These are phyloP conservation scores for Caenorhabditis macrosperma DNA, from an alignment of 2,888 invertebrate genomes.

Conservation along the genomic window DNA sequence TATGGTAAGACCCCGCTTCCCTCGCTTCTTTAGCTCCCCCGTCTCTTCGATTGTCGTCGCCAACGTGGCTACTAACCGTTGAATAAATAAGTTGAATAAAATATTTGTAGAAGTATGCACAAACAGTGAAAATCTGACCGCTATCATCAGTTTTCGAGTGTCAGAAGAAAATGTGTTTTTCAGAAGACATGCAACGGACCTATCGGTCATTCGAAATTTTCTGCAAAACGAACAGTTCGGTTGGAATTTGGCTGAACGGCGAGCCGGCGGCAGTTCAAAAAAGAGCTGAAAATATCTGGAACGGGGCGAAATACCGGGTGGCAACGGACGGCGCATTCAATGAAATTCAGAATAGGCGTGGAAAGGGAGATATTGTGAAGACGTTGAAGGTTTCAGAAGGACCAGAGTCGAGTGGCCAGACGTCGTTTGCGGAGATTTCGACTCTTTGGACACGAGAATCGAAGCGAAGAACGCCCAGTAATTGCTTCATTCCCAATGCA, in stretches of 20 bases:
- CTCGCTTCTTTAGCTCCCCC: background rate
- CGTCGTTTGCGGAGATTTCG: conserved; percentile 73
- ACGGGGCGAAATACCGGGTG: conserved; percentile 60
- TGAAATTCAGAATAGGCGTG: conserved; percentile 58
- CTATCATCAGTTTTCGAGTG: too few relatives aligned
- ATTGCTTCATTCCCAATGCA: background rate
- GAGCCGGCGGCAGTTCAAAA: conserved; percentile 34
- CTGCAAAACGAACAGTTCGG: conserved; percentile 5
- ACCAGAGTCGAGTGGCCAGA: conserved; percentile 57
- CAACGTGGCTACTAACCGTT: conserved; percentile 35
- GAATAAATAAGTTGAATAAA: conserved; percentile 47
- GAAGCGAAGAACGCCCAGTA: conserved; percentile 40
- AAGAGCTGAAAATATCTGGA: conserved; percentile 71
- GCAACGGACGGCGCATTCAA: conserved; percentile 77
- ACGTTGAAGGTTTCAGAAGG: background rate
- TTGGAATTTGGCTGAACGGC: conserved; percentile 62
- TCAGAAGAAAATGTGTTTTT: background rate
- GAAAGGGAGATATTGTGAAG: background rate
- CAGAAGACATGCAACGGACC: background rate
- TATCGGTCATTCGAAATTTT: conserved; percentile 35
- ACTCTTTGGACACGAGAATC: conserved; percentile 64
- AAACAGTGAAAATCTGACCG: conserved; percentile 4
- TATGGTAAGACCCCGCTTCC: conserved; percentile 3
- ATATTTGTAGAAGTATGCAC: background rate
- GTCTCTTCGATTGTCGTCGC: conserved; percentile 39